Percentiles rank a stretch among this genome's conserved stretches.
Conservation (phyloP, 2,888 invertebrate species). For the Biston stratarius region DNA sequence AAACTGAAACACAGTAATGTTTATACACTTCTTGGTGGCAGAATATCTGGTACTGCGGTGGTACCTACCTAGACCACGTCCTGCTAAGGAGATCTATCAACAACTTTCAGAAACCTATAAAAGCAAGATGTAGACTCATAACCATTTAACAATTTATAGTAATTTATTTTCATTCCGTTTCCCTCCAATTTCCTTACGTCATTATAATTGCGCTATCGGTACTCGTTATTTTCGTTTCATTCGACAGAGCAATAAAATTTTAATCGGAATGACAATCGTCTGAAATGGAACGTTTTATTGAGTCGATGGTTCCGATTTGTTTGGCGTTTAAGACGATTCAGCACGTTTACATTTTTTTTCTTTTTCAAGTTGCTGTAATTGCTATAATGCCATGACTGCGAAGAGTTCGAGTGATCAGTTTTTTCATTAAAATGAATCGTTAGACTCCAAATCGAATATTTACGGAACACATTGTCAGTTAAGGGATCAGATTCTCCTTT, state of each 20-base stretch:
- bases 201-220: constrained; percentile 33
- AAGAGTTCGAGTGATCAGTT: not conserved
- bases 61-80: no score
- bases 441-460: not conserved
- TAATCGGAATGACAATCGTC: constrained; percentile 42
- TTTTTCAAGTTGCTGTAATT: constrained; percentile 27
- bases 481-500: no score
- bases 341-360: constrained; percentile 24
- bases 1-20: no score
- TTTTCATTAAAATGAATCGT: not conserved
- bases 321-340: constrained; percentile 33
- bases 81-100: no score
- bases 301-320: constrained; percentile 37
- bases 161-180: constrained; percentile 19
- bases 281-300: constrained; percentile 38
- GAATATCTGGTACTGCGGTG: no score
- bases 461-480: not conserved
- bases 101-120: no score
- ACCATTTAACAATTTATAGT: constrained; percentile 20
- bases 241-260: constrained; percentile 40
- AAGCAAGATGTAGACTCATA: no score
- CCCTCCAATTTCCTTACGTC: constrained; percentile 26
- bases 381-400: constrained; percentile 13
- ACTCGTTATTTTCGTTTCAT: constrained; percentile 39
- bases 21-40: no score